These are phyloP conservation scores for Dendroctonus ponderosae DNA, from an alignment of 1,140 invertebrate genomes.

Conservation along the genomic window DNA sequence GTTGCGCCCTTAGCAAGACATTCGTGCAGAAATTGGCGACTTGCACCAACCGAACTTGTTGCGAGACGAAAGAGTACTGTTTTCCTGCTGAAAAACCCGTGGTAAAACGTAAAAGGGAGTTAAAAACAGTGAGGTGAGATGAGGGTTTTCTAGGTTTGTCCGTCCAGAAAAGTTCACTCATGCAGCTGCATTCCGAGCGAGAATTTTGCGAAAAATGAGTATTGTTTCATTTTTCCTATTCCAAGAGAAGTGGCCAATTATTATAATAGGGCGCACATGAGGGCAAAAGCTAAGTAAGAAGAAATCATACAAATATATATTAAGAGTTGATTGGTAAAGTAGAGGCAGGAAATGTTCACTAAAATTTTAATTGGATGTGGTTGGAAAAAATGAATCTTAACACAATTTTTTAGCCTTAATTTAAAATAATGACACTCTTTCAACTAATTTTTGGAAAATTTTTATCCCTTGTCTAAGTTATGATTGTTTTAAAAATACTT, in stretches of 20 bases:
- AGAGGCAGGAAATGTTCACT: too few relatives aligned
- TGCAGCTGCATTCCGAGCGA: conserved; percentile 36
- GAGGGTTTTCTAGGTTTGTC: conserved; percentile 10
- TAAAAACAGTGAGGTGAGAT: too few relatives aligned
- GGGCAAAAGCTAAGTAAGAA: conserved; percentile 22
- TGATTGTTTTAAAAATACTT: too few relatives aligned
- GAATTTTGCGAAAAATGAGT: conserved; percentile 24
- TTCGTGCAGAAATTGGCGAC: conserved; percentile 14
- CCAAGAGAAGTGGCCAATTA: conserved; percentile 45
- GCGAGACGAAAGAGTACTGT: conserved; percentile 17
- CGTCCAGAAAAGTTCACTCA: conserved; percentile 27
- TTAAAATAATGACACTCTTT: too few relatives aligned
- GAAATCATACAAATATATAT: too few relatives aligned
- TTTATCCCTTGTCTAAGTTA: too few relatives aligned
- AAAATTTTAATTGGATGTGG: too few relatives aligned
- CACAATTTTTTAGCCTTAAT: too few relatives aligned
- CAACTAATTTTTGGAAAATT: too few relatives aligned
- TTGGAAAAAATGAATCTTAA: too few relatives aligned
- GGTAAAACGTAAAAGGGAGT: conserved; percentile 6
- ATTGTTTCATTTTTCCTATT: conserved; percentile 36
- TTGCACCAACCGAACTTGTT: not conserved
- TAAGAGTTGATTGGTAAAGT: too few relatives aligned
- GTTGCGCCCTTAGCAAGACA: conserved; percentile 31
- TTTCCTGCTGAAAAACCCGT: conserved; percentile 28
- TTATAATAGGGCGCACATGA: conserved; percentile 41